Evolutionary conservation across 2,797 vertebrate genomes (phyloP), one percentile per base, ranked within the genome.

Genomic region (Lepus townsendii): DNA sequence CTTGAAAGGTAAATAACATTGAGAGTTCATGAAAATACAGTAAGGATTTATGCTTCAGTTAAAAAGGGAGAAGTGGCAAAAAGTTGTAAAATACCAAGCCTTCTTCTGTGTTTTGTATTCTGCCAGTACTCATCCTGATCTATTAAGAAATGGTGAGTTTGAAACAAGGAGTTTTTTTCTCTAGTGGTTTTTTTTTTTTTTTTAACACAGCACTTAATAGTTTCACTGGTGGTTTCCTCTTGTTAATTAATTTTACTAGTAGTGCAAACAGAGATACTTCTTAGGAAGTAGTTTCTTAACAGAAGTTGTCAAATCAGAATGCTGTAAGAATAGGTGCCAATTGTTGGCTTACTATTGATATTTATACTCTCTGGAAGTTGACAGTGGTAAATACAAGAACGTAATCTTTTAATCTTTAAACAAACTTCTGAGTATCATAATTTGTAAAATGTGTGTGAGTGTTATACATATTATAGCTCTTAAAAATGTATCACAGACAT

Each of bases 121-220:
- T 92, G 76, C 87, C 30, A 71, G 75, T 87, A 79, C 14, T 92
- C 50, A 83, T 50, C 50, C 71, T 83, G 42, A 38, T 54, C 57
- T 80, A 30, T 90, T 27, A 78, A 93, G 75, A 85, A 78, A 75
- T 89, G n/a, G 35, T 82, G 79, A 54, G 89, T 96, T 94, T 72
- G 14, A 62, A 76, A 72, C 62, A 50, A 79, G 30, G 6, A 35
- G 42, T 42, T 27, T 52, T 83, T 88, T 82, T 62, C 71, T 60
- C 26, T 92, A 16, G 57, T 68, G 8, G 78, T 83, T 72, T 62
- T 75, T 83, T 87, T 77, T 62, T 75, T 57, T 26, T 85, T 93
- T 80, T 38, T 26, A 60, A 91, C 54, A 57, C 16, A 79, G 2
- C 19, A 42, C 38, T 54, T 86, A 32, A 71, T 1, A 38, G 22